Percentiles rank a stretch among this genome's conserved stretches.
Conservation (phyloP, 1,140 invertebrate species). For the Dendrolimus kikuchii region DNA sequence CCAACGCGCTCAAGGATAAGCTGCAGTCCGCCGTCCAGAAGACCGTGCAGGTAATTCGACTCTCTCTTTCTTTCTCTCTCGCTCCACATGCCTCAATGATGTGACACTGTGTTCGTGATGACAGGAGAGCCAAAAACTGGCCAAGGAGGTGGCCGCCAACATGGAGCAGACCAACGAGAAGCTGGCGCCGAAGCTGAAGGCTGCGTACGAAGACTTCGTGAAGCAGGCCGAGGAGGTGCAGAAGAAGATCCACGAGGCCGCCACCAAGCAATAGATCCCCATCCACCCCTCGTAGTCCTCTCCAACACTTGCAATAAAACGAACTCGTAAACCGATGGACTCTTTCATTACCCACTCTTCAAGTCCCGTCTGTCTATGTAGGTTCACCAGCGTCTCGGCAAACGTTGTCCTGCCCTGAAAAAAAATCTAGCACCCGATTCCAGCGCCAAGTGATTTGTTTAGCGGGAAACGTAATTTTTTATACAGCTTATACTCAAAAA, state of each 20-base stretch:
- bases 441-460: too few species aligned
- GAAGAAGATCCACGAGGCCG: constrained; percentile 58
- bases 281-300: not conserved
- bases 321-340: not conserved
- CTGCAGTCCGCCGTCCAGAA: constrained; percentile 42
- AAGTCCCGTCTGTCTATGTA: not conserved
- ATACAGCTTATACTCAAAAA: too few species aligned
- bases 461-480: too few species aligned
- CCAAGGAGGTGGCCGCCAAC: constrained; percentile 45
- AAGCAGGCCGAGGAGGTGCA: constrained; percentile 48
- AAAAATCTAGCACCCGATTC: too few species aligned
- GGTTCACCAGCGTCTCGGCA: too few species aligned
- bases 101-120: not conserved
- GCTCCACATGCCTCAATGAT: not conserved
- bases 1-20: constrained; percentile 33
- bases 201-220: constrained; percentile 56
- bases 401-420: too few species aligned
- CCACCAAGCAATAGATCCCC: constrained; percentile 42
- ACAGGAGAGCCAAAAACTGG: constrained; percentile 47
- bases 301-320: constrained; percentile 3
- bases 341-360: constrained; percentile 6
- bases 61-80: not conserved
- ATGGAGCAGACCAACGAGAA: constrained; percentile 50
- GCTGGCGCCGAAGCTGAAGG: constrained; percentile 54
- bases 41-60: constrained; percentile 30